phyloP scores from a whole-genome alignment of 53 echinoderm and acorn worm species.

The Zoroaster sp. region DNA sequence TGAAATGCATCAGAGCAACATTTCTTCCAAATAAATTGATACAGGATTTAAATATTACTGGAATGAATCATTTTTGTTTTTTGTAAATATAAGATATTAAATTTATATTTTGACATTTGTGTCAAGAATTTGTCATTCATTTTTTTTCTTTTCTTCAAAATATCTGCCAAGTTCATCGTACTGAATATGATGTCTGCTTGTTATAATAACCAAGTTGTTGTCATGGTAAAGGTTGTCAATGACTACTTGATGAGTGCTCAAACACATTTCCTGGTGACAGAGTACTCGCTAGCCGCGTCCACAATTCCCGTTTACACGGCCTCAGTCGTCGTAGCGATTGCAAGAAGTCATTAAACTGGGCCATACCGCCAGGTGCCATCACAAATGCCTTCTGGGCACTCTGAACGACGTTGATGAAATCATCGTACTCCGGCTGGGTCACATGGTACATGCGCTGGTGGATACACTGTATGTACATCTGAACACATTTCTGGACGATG shows the following conservation, averaged over 20 bases:
- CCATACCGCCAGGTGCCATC: conserved; percentile 91
- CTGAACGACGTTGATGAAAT: conserved; percentile 92
- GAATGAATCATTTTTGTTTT: not conserved
- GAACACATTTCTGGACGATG: conserved; percentile 98
- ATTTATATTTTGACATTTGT: not conserved
- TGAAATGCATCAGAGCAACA: not conserved
- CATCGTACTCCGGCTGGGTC: conserved; percentile 91
- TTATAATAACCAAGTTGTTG: not conserved
- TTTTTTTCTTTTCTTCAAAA: not conserved
- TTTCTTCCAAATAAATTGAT: conserved; percentile 51
- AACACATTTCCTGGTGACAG: conserved; percentile 74
- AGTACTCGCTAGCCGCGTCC: conserved; percentile 84
- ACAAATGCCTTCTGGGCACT: conserved; percentile 95
- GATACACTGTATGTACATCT: conserved; percentile 99
- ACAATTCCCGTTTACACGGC: conserved; percentile 85
- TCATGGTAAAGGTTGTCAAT: not conserved
- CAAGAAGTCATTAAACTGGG: conserved; percentile 95
- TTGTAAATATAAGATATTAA: not conserved
- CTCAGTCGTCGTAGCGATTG: conserved; percentile 80
- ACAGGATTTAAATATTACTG: conserved; percentile 31
- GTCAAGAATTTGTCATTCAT: conserved; percentile 1
- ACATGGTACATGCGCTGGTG: conserved; percentile 95
- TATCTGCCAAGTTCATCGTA: not conserved
- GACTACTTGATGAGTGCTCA: conserved; percentile 73
- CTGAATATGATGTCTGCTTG: not conserved